Base-by-base conservation (phyloP, 2,888 invertebrate genomes). In the Platynereis dumerilii region DNA sequence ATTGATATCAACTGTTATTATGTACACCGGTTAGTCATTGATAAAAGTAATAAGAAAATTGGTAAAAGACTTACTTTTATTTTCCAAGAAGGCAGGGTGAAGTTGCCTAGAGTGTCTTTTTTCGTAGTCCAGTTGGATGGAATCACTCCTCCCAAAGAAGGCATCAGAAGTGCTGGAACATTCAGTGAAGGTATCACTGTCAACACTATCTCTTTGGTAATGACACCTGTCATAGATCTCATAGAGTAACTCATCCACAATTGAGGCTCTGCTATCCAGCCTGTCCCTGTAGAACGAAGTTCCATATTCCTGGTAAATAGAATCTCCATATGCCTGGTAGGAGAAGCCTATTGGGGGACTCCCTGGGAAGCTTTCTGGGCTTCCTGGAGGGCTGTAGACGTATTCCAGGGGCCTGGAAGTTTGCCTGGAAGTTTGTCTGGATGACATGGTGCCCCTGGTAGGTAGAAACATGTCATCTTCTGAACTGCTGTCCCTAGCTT, bases 171-270 rank as follows among this genome's bases (percentile, higher is more conserved):
- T 80, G 60, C 80, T 79, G 26, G 82, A 81, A 65, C 77, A 78
- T 64, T 82, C 82, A 12, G 82, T 82, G 71, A 81, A 79, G 0
- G 82, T 83, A 69, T 83, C 83, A 59, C 81, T 82, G 70, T 83
- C 83, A 65, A 81, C 78, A 69, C 82, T 82, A 67, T 80, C 79
- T 62, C 77, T 53, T 34, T n/a, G 60, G 58, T 34, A 64, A 27
- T 66, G 77, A 79, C 79, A 81, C 22, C 79, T 76, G 65, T 82
- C 80, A 60, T 82, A 82, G 53, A 83, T 83, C 60, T 83, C 83
- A 66, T 76, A 79, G 42, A 83, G 69, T 15, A 83, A 71, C 28
- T 77, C 81, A 68, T 83, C 82, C n/a, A 83, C 80, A 26, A 81
- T 79, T 0, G 81, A 81, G 26, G 64, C 53, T 10, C 55, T 53